These are phyloP conservation scores for Sus scrofa DNA, from an alignment of 2,113 vertebrate species.

Conservation along the genomic window DNA sequence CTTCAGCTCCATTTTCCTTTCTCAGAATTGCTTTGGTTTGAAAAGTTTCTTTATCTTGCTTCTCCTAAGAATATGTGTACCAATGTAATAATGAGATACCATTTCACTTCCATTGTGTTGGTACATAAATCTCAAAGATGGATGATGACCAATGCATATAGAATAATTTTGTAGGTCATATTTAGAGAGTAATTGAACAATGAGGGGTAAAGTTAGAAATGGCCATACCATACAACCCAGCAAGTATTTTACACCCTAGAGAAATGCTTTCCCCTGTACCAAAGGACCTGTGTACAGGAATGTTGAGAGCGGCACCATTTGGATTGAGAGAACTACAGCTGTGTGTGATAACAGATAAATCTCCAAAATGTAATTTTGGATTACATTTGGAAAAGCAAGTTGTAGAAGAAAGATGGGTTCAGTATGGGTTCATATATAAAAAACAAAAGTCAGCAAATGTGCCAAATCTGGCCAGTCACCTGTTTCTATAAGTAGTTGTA, in stretches of 20 bases:
- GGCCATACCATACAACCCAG: not conserved
- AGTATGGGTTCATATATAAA: not conserved
- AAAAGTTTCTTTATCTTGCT: not conserved
- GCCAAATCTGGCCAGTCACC: not conserved
- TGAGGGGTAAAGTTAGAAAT: constrained; percentile 20
- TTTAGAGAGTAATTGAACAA: not conserved
- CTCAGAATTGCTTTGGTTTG: too few relatives aligned
- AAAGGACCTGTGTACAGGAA: not conserved
- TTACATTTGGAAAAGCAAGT: not conserved
- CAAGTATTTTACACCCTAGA: not conserved
- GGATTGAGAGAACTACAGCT: not conserved
- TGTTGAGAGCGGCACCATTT: not conserved
- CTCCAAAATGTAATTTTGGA: not conserved
- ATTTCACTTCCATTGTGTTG: not conserved
- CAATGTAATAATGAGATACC: not conserved
- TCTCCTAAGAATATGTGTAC: not conserved
- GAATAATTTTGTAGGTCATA: not conserved
- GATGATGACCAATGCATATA: not conserved
- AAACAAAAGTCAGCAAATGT: not conserved
- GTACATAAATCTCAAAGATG: not conserved
- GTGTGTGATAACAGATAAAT: not conserved
- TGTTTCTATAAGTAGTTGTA: not conserved
- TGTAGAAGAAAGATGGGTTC: not conserved
- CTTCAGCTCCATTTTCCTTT: too few relatives aligned
- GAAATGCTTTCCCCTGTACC: not conserved